Conservation (phyloP, 1,140 invertebrate species). For the Panonychus citri region DNA sequence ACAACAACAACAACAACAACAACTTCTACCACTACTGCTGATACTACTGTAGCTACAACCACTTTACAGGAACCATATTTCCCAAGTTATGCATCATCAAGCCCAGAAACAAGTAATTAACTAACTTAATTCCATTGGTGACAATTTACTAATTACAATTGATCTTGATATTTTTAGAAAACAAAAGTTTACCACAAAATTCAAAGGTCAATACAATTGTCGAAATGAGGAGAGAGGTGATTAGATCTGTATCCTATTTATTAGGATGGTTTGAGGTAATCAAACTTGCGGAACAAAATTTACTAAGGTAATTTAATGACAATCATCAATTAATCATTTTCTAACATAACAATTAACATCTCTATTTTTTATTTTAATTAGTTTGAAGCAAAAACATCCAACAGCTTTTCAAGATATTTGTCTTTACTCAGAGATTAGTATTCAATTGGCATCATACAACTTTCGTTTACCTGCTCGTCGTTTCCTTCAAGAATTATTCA, state of each 20-base stretch:
- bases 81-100: background rate
- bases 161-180: background rate
- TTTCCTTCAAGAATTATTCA: constrained; percentile 80
- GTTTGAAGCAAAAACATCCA: constrained; percentile 64
- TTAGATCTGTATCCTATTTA: constrained; percentile 25
- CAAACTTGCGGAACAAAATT: constrained; percentile 29
- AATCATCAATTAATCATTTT: constrained; percentile 1
- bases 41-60: no score
- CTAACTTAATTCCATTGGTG: background rate
- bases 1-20: no score
- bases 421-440: constrained; percentile 73
- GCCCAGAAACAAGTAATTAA: background rate
- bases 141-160: background rate
- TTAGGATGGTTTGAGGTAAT: constrained; percentile 28
- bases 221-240: constrained; percentile 25
- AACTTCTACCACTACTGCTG: no score
- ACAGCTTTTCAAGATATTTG: constrained; percentile 63
- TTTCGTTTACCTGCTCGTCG: constrained; percentile 58
- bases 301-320: constrained; percentile 25
- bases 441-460: constrained; percentile 44
- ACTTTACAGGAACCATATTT: background rate
- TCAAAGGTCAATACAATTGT: background rate
- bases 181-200: background rate
- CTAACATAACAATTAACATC: background rate
- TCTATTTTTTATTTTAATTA: constrained; percentile 15